phyloP scores from a whole-genome alignment of 2,888 invertebrate genomes.

The Orgyia antiqua region DNA sequence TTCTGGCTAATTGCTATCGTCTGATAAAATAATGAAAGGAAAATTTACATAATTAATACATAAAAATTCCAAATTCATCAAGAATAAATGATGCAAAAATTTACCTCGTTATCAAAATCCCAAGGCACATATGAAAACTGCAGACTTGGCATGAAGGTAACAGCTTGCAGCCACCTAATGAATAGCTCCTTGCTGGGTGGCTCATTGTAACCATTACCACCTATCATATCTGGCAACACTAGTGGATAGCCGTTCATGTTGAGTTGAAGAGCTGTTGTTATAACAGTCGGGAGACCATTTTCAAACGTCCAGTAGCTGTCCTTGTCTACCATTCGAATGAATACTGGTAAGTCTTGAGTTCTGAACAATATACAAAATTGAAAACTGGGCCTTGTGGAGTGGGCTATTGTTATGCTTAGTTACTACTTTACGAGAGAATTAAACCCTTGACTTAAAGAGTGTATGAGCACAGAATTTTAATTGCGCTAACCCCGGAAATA shows the following conservation, averaged over 20 bases:
- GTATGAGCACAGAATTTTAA: too few species aligned
- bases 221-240: constrained; percentile 89
- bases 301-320: constrained; percentile 82
- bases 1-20: constrained; percentile 75
- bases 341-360: constrained; percentile 82
- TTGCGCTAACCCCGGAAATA: too few species aligned
- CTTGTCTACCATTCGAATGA: constrained; percentile 87
- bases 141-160: constrained; percentile 86
- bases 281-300: constrained; percentile 84
- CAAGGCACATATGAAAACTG: constrained; percentile 90
- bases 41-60: too few species aligned
- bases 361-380: too few species aligned
- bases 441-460: too few species aligned
- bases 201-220: constrained; percentile 78
- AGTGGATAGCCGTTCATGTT: constrained; percentile 81
- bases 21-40: constrained; percentile 45
- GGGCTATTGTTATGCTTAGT: too few species aligned
- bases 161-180: constrained; percentile 87
- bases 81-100: background rate
- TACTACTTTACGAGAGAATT: too few species aligned
- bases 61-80: too few species aligned
- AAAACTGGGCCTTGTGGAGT: too few species aligned
- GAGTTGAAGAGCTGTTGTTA: constrained; percentile 83
- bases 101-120: constrained; percentile 81
- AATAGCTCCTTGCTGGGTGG: constrained; percentile 79